These are phyloP conservation scores for Leucopsar rothschildi DNA, from an alignment of 2,113 vertebrate genomes.

Conservation along the genomic window DNA sequence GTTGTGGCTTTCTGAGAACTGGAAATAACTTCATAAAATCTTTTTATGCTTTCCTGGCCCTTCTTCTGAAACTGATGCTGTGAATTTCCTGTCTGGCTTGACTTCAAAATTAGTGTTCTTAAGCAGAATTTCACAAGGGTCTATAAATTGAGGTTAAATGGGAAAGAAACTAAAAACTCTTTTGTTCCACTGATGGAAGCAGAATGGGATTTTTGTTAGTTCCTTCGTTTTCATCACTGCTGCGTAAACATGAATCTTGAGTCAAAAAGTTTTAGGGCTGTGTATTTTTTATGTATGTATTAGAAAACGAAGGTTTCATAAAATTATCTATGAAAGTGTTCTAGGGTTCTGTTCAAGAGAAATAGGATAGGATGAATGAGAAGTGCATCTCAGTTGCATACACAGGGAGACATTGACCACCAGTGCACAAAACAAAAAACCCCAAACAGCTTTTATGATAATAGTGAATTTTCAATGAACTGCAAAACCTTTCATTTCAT, in stretches of 20 bases:
- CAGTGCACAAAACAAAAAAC: not conserved
- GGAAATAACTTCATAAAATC: not conserved
- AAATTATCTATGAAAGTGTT: not conserved
- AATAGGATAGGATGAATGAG: not conserved
- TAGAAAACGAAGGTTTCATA: not conserved
- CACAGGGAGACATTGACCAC: not conserved
- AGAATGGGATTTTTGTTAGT: not conserved
- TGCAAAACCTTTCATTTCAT: not conserved
- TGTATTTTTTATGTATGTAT: not conserved
- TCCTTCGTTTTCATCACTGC: not conserved
- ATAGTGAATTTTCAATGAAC: not conserved
- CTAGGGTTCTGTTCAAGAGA: too few relatives aligned
- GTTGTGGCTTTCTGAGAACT: not conserved
- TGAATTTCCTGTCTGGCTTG: not conserved
- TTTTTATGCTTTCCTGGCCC: not conserved
- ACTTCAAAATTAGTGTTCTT: not conserved
- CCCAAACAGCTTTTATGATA: not conserved
- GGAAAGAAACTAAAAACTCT: not conserved
- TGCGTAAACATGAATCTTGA: not conserved
- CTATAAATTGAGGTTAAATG: not conserved
- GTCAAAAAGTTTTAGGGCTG: not conserved
- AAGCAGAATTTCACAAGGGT: not conserved
- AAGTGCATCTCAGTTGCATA: not conserved
- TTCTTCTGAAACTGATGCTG: not conserved
- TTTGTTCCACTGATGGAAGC: not conserved